phyloP scores from a whole-genome alignment of 2,888 invertebrate species.

The Choreutis nemorana region DNA sequence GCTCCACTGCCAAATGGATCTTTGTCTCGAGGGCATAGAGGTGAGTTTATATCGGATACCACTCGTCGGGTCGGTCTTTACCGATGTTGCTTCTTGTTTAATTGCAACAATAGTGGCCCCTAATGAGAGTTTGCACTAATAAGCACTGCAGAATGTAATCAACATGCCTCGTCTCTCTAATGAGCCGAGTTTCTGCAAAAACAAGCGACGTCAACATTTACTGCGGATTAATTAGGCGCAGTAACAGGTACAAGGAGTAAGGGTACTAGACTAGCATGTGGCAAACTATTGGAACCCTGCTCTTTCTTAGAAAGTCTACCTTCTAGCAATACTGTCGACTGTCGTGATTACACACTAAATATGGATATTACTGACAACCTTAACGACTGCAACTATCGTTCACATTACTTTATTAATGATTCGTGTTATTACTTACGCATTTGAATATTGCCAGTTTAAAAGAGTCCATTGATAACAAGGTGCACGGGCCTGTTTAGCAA shows the following conservation, averaged over 20 bases:
- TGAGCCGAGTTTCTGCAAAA: conserved; percentile 63
- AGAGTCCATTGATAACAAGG: conserved; percentile 50
- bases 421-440: no score
- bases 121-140: conserved; percentile 66
- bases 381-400: no score
- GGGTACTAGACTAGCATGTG: conserved; percentile 14
- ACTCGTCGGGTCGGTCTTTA: conserved; percentile 26
- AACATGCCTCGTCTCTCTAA: conserved; percentile 63
- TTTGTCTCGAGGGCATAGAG: conserved; percentile 27
- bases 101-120: conserved; percentile 65
- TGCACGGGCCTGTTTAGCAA: conserved; percentile 28
- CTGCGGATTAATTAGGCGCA: conserved; percentile 60
- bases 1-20: conserved; percentile 9
- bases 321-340: no score
- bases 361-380: no score
- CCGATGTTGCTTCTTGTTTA: conserved; percentile 56
- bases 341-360: no score
- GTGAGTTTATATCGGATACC: conserved; percentile 24
- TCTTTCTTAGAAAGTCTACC: no score
- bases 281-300: conserved; percentile 27
- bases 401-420: conserved; percentile 18
- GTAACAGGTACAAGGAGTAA: conserved; percentile 36
- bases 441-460: conserved; percentile 24
- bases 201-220: conserved; percentile 56
- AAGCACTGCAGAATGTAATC: conserved; percentile 65